These are phyloP conservation scores for Amazona guildingii DNA, from an alignment of 2,113 vertebrate genomes.

Conservation along the genomic window DNA sequence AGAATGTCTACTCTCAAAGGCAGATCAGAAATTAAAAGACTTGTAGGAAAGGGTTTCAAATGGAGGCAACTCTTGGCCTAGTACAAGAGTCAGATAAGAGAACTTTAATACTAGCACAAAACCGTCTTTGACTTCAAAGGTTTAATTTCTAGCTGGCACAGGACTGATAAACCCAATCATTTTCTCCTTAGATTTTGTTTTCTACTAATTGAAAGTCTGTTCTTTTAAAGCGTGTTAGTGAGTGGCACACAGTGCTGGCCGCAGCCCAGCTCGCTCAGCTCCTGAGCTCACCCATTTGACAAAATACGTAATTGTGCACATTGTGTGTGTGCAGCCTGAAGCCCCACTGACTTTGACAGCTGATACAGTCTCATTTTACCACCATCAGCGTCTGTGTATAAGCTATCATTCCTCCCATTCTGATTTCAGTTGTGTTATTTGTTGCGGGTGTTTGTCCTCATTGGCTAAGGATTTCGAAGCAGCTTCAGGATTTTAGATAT, in stretches of 20 bases:
- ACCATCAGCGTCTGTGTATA: not conserved
- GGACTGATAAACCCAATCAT: not conserved
- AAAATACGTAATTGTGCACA: not conserved
- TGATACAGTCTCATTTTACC: slow-evolving; percentile 14
- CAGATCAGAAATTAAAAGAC: not conserved
- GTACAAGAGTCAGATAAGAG: not conserved
- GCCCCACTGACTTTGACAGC: not conserved
- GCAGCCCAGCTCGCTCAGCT: not conserved
- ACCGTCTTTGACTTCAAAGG: slow-evolving; percentile 14
- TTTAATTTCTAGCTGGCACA: slow-evolving; percentile 30
- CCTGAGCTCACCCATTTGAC: not conserved
- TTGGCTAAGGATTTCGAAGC: not conserved
- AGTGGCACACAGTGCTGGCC: not conserved
- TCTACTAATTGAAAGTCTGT: slow-evolving; percentile 26
- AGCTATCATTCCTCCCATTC: not conserved
- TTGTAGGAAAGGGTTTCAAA: not conserved
- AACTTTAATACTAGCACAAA: slow-evolving; percentile 18
- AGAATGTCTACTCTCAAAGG: not conserved
- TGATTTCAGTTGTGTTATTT: not conserved
- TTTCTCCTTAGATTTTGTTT: slow-evolving; percentile 39
- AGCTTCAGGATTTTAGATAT: not conserved
- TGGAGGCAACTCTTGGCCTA: not conserved
- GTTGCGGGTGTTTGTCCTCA: not conserved
- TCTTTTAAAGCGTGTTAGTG: not conserved
- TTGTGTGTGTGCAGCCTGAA: not conserved